These are phyloP conservation scores for Meganola albula DNA, from an alignment of 2,888 invertebrate genomes.

Conservation along the genomic window DNA sequence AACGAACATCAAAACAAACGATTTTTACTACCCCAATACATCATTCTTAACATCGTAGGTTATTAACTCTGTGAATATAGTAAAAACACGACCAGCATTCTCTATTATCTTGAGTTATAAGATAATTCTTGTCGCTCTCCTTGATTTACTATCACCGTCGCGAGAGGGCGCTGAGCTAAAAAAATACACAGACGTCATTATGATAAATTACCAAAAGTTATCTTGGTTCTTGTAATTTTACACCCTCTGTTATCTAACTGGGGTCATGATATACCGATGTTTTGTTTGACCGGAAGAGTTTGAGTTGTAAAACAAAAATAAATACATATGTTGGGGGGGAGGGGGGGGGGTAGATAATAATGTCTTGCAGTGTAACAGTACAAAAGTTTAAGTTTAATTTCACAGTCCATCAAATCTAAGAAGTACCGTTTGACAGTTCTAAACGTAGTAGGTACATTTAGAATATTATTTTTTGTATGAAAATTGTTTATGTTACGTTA, in stretches of 20 bases:
- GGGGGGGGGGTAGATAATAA: too few species aligned
- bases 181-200: constrained; percentile 53
- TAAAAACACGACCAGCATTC: constrained; percentile 37
- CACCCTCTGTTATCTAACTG: constrained; percentile 27
- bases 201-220: constrained; percentile 55
- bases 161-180: constrained; percentile 40
- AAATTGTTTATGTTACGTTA: too few species aligned
- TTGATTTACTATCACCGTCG: constrained; percentile 65
- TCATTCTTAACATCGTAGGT: neutral
- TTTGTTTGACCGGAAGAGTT: neutral
- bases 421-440: too few species aligned
- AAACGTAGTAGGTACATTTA: too few species aligned
- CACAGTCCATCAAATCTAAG: too few species aligned
- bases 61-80: constrained; percentile 21
- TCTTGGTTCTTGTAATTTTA: constrained; percentile 39
- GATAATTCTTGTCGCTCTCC: constrained; percentile 60
- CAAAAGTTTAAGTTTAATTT: too few species aligned
- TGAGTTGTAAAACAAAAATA: too few species aligned
- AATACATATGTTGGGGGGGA: too few species aligned
- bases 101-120: constrained; percentile 67
- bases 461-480: too few species aligned
- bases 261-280: constrained; percentile 13
- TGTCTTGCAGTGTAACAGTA: too few species aligned
- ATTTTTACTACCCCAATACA: too few species aligned
- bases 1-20: too few species aligned